Evolutionary conservation across 2,888 invertebrate species (phyloP).

Genomic region (Agonopterix heracliana): DNA sequence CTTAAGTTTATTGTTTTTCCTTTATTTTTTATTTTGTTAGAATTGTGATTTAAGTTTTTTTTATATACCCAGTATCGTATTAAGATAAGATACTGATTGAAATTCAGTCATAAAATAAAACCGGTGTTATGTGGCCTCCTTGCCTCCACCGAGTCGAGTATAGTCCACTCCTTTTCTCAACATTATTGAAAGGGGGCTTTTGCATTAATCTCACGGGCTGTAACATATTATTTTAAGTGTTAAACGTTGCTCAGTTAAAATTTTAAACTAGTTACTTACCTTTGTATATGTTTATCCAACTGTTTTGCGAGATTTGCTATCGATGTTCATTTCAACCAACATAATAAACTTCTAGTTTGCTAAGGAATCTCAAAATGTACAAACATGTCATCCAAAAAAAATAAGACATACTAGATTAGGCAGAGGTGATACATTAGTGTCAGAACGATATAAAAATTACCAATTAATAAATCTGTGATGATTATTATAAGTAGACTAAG

Average conservation of each 20-base stretch:
- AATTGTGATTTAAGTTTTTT: slow-evolving; percentile 11
- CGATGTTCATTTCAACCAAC: no score
- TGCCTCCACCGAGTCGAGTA: background rate
- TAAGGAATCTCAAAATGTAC: slow-evolving; percentile 2
- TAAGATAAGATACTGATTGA: no score
- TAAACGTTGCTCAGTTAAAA: slow-evolving; percentile 62
- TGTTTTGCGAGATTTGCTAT: slow-evolving; percentile 4
- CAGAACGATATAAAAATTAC: no score
- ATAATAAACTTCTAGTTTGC: background rate
- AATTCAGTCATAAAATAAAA: no score
- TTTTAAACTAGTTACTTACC: slow-evolving; percentile 41
- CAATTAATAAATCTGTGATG: slow-evolving; percentile 49
- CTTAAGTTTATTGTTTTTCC: slow-evolving; percentile 20
- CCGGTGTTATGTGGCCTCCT: no score
- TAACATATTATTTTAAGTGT: slow-evolving; percentile 17
- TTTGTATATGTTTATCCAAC: slow-evolving; percentile 24
- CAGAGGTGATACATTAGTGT: no score
- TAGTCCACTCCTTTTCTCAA: no score
- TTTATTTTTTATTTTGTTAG: slow-evolving; percentile 24
- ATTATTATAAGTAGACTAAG: slow-evolving; percentile 57
- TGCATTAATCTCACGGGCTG: background rate
- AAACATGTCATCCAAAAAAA: background rate
- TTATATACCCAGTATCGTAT: no score
- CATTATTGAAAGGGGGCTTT: background rate
- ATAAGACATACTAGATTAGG: no score